Conservation (phyloP, 2,888 invertebrate species). For the Tiphia femorata region DNA sequence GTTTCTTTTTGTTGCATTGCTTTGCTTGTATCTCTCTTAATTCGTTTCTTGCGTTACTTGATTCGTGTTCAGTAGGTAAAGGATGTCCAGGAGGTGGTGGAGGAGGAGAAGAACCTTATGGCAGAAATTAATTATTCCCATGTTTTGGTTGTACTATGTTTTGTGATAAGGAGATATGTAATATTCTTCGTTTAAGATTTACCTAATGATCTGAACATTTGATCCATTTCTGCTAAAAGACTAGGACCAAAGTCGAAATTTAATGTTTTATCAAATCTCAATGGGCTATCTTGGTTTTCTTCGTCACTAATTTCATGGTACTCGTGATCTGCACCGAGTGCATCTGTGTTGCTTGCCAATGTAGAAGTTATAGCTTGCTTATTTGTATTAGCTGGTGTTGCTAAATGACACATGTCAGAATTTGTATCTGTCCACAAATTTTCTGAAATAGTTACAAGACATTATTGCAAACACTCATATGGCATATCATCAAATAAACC, state of each 20-base stretch:
- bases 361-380: constrained; percentile 54
- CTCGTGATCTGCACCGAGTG: constrained; percentile 74
- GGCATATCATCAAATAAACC: too few relatives aligned
- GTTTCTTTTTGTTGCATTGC: constrained; percentile 71
- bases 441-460: constrained; percentile 51
- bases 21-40: constrained; percentile 75
- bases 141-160: neutral
- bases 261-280: constrained; percentile 69
- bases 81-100: constrained; percentile 58
- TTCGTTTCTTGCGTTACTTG: constrained; percentile 80
- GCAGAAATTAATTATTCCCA: constrained; percentile 20
- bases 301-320: constrained; percentile 89
- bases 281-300: constrained; percentile 73
- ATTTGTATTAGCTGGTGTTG: constrained; percentile 43
- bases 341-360: constrained; percentile 49
- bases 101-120: constrained; percentile 62
- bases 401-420: constrained; percentile 59
- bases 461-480: too few relatives aligned
- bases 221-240: constrained; percentile 89
- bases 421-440: constrained; percentile 62
- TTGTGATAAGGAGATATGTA: neutral
- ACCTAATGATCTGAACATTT: constrained; percentile 80
- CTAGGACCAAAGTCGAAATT: constrained; percentile 88
- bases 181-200: constrained; percentile 36
- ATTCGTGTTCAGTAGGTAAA: constrained; percentile 68